Conservation (phyloP, 1,140 invertebrate genomes). For the Drosophila takahashii region DNA sequence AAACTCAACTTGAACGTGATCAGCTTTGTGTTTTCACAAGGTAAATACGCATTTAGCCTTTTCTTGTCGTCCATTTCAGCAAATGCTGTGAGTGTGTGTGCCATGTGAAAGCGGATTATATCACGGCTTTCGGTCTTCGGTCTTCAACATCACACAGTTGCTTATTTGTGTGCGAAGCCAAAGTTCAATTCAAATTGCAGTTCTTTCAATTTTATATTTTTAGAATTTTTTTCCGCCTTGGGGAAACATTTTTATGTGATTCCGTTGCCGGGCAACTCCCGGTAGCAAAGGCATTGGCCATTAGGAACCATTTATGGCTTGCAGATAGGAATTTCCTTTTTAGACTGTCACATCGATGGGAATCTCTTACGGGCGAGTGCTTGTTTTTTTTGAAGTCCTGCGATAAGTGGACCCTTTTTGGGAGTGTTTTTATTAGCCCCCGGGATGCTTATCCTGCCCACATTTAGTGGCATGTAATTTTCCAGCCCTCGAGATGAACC, state of each 20-base stretch:
- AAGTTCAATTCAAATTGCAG: slow-evolving; percentile 30
- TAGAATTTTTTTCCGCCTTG: slow-evolving; percentile 10
- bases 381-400: slow-evolving; percentile 23
- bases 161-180: background rate
- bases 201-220: slow-evolving; percentile 20
- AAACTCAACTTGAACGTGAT: background rate
- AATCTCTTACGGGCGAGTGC: slow-evolving; percentile 28
- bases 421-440: slow-evolving; percentile 34
- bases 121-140: background rate
- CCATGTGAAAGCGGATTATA: slow-evolving; percentile 27
- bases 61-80: background rate
- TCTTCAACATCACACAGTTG: slow-evolving; percentile 1
- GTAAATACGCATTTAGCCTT: background rate
- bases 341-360: slow-evolving; percentile 35
- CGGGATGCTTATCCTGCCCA: slow-evolving; percentile 1
- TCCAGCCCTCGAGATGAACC: slow-evolving; percentile 21
- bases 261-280: slow-evolving; percentile 25
- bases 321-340: slow-evolving; percentile 31
- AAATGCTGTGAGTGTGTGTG: background rate
- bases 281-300: slow-evolving; percentile 16
- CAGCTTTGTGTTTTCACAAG: slow-evolving; percentile 5
- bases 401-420: slow-evolving; percentile 42
- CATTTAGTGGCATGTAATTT: slow-evolving; percentile 39
- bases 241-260: slow-evolving; percentile 29
- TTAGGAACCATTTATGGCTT: slow-evolving; percentile 25